Evolutionary conservation across 2,113 vertebrate genomes (phyloP), one percentile per base, ranked within the genome.

Genomic region (Corapipo altera): DNA sequence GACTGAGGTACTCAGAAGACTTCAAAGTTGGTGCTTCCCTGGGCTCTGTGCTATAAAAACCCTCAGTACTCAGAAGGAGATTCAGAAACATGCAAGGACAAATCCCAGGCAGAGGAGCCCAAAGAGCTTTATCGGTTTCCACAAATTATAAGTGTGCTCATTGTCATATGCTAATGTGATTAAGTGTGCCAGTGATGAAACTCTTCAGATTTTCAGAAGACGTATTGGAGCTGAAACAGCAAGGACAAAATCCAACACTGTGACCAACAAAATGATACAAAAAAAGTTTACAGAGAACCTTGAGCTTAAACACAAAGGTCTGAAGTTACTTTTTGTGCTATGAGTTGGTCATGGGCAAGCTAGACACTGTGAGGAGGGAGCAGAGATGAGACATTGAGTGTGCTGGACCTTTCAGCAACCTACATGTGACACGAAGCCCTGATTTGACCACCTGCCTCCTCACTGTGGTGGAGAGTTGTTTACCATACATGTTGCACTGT

Each of bases 381-480:
- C 1, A 5, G 66, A 75, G 35, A 15, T 16, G n/a, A 69, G 21
- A 48, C 0, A 2, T 5, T 0, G 1, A 11, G 17, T 3, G 3
- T 41, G 14, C 8, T 13, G 59, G 9, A 12, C 24, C 27, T 44
- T 62, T 62, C 65, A 74, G n/a, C 19, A 55, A 3, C 15, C 12
- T 33, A 27, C 57, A 49, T 84, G 49, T n/a, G 19, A 11, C 39
- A 14, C 10, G 6, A 33, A 65, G 35, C 20, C 6, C 11, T 43
- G 20, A 4, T 43, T 69, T 73, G 65, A 43, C 8, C 6, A 30
- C 30, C 33, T 48, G 4, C 3, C 8, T 39, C 30, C 59, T 86
- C 22, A 10, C 15, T 32, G 35, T 39, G 9, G 5, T 12, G 12
- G 14, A 6, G 19, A 17, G 19, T 10, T 74, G 20, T 43, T 62